A percentile compares a stretch with the other conserved stretches of the same genome.
Conservation (phyloP, 2,797 vertebrate genomes). For the Oreochromis mossambicus region DNA sequence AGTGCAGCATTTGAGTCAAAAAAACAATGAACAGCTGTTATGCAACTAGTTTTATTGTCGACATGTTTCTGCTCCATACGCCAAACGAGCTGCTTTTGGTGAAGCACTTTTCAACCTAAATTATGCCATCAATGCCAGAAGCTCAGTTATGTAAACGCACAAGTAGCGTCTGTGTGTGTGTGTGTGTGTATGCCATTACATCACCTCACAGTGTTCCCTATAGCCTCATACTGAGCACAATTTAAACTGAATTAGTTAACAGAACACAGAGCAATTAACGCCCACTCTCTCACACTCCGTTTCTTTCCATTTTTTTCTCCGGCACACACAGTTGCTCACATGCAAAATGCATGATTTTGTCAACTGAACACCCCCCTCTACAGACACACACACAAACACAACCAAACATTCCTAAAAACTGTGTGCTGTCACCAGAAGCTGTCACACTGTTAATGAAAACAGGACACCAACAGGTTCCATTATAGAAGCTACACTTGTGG, state of each 20-base stretch:
- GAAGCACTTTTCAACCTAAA: conserved; percentile 29
- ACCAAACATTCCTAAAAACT: neutral
- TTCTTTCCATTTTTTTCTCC: neutral
- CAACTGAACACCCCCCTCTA: neutral
- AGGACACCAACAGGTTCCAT: neutral
- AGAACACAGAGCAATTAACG: conserved; percentile 21
- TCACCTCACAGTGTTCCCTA: conserved; percentile 8
- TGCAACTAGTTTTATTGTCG: conserved; percentile 13
- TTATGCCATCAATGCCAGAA: conserved; percentile 4
- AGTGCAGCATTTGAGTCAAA: neutral
- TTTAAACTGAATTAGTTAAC: conserved; percentile 17
- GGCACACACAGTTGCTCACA: neutral
- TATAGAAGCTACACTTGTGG: conserved; percentile 7
- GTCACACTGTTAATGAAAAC: neutral
- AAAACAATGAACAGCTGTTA: conserved; percentile 25
- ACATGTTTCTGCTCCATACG: neutral
- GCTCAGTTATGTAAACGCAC: conserved; percentile 36
- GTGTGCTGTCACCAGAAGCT: neutral
- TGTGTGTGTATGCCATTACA: conserved; percentile 6
- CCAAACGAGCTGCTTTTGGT: conserved; percentile 24
- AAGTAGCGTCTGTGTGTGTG: neutral
- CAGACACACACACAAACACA: neutral
- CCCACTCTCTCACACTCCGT: neutral
- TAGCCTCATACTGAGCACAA: neutral
- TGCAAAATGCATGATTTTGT: neutral